Base-by-base conservation (phyloP, 2,888 invertebrate genomes). In the Cristatella mucedo region DNA sequence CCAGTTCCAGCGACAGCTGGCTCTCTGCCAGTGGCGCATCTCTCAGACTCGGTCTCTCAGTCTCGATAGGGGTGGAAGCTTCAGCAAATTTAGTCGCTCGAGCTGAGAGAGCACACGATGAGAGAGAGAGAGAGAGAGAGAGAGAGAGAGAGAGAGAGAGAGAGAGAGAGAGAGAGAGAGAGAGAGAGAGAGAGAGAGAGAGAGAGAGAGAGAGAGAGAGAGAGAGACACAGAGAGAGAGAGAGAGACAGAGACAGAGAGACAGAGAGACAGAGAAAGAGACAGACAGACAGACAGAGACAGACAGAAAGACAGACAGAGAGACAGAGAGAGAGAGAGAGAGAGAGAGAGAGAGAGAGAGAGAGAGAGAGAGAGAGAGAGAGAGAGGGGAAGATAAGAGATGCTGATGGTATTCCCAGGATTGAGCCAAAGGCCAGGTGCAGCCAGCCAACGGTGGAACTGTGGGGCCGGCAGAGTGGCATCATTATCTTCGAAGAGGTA, bases 161-260 rank as follows among this genome's bases (percentile, higher is more conserved):
- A 32, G 32, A 32, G 32, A 15, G 32, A 32, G 32, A 32, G 32
- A 15, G 32, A 32, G 32, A 32, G 32, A 15, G 32, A 32, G 32
- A 32, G 32, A 15, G 32, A 32, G 32, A 32, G 32, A 15, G 32
- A 32, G 32, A 32, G 32, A 15, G 32, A 32, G 32, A 32, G 32
- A 15, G 32, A 32, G 32, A 32, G 32, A 15, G 32, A 32, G 32
- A 32, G 32, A 15, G 32, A 32, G 32, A 32, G 32, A 15, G 32
- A 13, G 32, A 32, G 32, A 15, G 32, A 4, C 16, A 30, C 16
- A 30, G 30, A 18, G 30, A 18, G 18, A 3, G 5, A 18, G 3
- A 5, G 18, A 18, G 5, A 4, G 30, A 30, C 16, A 30, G 30
- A 30, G 30, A 18, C 16, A 18, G 5, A 3, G 5, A 18, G 3